These are phyloP conservation scores for Dendrolimus kikuchii DNA, from an alignment of 1,140 invertebrate genomes.

Conservation along the genomic window DNA sequence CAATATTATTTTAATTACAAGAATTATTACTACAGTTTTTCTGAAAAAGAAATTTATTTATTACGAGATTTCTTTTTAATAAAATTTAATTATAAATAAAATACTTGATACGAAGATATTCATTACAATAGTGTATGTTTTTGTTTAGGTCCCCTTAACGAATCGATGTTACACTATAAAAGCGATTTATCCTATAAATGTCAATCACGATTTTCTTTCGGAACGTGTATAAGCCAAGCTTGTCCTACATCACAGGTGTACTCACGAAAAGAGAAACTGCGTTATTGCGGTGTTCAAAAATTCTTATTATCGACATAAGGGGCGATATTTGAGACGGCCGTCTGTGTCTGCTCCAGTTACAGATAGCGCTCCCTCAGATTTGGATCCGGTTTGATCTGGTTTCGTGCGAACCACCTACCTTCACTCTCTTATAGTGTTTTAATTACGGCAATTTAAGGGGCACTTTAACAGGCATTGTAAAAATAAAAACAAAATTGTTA, in stretches of 20 bases:
- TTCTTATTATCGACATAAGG: conserved; percentile 66
- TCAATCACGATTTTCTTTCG: conserved; percentile 44
- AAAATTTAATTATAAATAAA: no score
- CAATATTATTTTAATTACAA: no score
- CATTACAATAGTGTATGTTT: no score
- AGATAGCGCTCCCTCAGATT: conserved; percentile 57
- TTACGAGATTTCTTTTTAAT: no score
- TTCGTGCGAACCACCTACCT: conserved; percentile 47
- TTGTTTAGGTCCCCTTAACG: no score
- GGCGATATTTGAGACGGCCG: conserved; percentile 61
- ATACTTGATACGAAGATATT: no score
- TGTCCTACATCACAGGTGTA: conserved; percentile 61
- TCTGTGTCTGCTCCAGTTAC: conserved; percentile 62
- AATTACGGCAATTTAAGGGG: conserved; percentile 44
- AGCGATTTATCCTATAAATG: conserved; percentile 35
- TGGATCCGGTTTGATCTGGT: conserved; percentile 64
- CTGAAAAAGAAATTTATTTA: no score
- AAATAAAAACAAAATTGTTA: conserved; percentile 17
- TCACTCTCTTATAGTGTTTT: conserved; percentile 56
- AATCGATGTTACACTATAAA: background rate
- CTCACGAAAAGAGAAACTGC: conserved; percentile 64
- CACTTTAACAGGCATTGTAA: conserved; percentile 17
- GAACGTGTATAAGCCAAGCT: conserved; percentile 39
- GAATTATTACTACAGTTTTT: no score
- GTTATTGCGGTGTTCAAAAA: conserved; percentile 51